A percentile compares a stretch with the other conserved stretches of the same genome.
These are phyloP conservation scores for Heterohyrax brucei DNA, from an alignment of 2,797 vertebrate genomes.

Conservation along the genomic window DNA sequence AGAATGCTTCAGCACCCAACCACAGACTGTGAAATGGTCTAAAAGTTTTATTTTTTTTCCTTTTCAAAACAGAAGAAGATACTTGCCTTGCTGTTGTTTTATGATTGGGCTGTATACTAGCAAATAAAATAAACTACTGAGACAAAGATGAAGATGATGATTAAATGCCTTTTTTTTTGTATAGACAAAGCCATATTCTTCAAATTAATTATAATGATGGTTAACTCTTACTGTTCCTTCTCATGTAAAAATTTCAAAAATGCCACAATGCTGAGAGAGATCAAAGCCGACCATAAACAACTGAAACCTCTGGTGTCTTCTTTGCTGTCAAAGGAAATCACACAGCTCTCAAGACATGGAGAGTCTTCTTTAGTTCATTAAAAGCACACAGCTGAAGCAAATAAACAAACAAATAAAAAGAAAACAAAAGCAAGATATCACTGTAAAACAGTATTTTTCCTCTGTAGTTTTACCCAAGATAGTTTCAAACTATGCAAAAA, in stretches of 20 bases:
- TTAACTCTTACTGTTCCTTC: conserved; percentile 73
- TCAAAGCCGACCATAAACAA: conserved; percentile 84
- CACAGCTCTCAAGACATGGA: conserved; percentile 76
- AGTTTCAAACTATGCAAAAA: conserved; percentile 39
- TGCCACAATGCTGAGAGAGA: conserved; percentile 75
- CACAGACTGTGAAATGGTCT: conserved; percentile 19
- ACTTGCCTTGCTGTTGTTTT: neutral
- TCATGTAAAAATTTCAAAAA: conserved; percentile 78
- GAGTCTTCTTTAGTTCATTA: conserved; percentile 77
- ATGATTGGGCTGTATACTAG: neutral
- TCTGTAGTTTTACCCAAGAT: conserved; percentile 49
- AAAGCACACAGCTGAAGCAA: conserved; percentile 50
- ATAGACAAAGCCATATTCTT: conserved; percentile 59
- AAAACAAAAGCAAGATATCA: neutral
- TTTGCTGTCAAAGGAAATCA: conserved; percentile 85
- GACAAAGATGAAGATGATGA: conserved; percentile 45
- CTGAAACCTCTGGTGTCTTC: conserved; percentile 78
- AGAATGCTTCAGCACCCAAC: conserved; percentile 5
- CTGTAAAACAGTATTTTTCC: conserved; percentile 45
- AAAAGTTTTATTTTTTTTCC: conserved; percentile 26
- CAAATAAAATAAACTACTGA: conserved; percentile 20
- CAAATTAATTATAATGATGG: conserved; percentile 68
- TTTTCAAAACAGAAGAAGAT: conserved; percentile 47
- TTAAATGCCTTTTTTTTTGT: conserved; percentile 57
- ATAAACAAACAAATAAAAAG: neutral